Base-by-base conservation (phyloP, 2,888 invertebrate genomes). In the Chouioia cunea region DNA sequence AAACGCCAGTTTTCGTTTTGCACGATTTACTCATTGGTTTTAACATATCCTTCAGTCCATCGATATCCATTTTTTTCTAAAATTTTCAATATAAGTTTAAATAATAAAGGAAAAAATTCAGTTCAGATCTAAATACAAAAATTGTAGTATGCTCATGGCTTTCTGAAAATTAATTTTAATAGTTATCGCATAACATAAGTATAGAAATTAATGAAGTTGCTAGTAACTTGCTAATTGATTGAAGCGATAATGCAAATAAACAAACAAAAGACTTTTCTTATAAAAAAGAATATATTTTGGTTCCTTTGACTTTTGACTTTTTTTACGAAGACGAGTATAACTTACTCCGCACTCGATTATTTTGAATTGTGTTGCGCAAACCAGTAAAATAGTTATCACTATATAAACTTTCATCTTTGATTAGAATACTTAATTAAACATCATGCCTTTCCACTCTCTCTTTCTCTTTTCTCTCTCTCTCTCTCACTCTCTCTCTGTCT, bases 21-120 rank as follows among this genome's bases (percentile, higher is more conserved):
- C 73, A 73, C 4, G 66, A 60, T 22, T 64, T 64, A 47, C 64
- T 70, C 56, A 70, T 65, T 0, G 73, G 73, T 20, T 54, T 59
- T n/a, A 65, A 3, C 36, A 65, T 62, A 0, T 62, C 36, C n/a
- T 0, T 56, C 14, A 67, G 18, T 23, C 43, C 70, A 0, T 53
- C 54, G 4, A 64, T 15, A 18, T 70, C 56, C 52, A 70, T 22
- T 65, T 73, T 73, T 43, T 63, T 54, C 69, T 71, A 16, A 2
- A 52, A 56, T 36, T 27, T 56, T 27, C 1, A 2, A 56, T 12
- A 1, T 27, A 22, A 1, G 4, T 14, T 10, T 27, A 23, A 65
- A 60, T 60, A 20, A 71, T 63, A 2, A n/a, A 60, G 57, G 60
- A 65, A 6, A 44, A 12, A 27, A 56, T 48, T 1, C 44, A 14